Percentiles rank a stretch among this genome's conserved stretches.
Evolutionary conservation across 1,140 invertebrate species (phyloP).

Genomic region (silkworm (Bombyx mori)): ASM3026992v2 NC_085112.1:7909501-7910000

Average conservation of each 20-base stretch:
- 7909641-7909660: background rate
- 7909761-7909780: constrained; percentile 34
- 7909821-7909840: constrained; percentile 41
- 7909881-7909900: constrained; percentile 47
- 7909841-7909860: constrained; percentile 46
- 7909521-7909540: constrained; percentile 13
- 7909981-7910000: constrained; percentile 51
- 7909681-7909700: constrained; percentile 29
- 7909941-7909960: constrained; percentile 59
- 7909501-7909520: constrained; percentile 1
- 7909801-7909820: constrained; percentile 35
- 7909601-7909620: constrained; percentile 18
- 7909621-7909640: background rate
- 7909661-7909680: no score
- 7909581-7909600: constrained; percentile 14
- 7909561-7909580: constrained; percentile 20
- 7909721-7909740: constrained; percentile 64
- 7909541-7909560: constrained; percentile 19
- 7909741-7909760: constrained; percentile 53
- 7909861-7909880: constrained; percentile 54
- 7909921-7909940: constrained; percentile 65
- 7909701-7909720: constrained; percentile 41
- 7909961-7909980: constrained; percentile 43
- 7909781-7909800: constrained; percentile 52
- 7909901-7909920: constrained; percentile 42